These are phyloP conservation scores for Heliconius himera DNA, from an alignment of 1,140 invertebrate genomes.

Conservation along the genomic window DNA sequence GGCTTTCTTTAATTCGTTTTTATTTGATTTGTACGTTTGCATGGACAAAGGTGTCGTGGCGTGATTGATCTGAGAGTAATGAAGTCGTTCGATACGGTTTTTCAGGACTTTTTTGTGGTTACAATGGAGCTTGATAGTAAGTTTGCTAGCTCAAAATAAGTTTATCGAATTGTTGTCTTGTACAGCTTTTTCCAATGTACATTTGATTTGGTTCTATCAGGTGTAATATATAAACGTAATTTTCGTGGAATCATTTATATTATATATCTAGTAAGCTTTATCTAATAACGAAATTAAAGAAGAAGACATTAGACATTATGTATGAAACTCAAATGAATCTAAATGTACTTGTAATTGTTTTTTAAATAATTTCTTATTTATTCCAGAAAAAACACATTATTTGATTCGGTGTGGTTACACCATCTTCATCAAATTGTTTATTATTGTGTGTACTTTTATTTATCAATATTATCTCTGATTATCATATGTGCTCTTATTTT, in stretches of 20 bases:
- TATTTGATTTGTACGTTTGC: conserved; percentile 54
- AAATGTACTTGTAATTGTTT: too few species aligned
- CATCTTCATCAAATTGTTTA: too few species aligned
- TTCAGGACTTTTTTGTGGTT: conserved; percentile 53
- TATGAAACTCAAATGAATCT: too few species aligned
- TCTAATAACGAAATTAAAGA: too few species aligned
- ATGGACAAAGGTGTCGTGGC: conserved; percentile 57
- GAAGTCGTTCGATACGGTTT: conserved; percentile 48
- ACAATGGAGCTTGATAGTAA: conserved; percentile 65
- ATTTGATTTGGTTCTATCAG: background rate
- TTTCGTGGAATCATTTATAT: background rate
- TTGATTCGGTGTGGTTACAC: too few species aligned
- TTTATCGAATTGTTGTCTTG: background rate
- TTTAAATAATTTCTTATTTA: too few species aligned
- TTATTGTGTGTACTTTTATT: too few species aligned
- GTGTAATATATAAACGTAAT: background rate
- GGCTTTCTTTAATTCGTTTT: conserved; percentile 55
- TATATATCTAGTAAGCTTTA: too few species aligned
- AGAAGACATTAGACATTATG: too few species aligned
- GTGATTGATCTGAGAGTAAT: conserved; percentile 57
- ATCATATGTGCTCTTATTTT: too few species aligned
- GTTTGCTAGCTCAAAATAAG: conserved; percentile 47
- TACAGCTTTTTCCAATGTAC: background rate
- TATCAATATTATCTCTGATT: too few species aligned
- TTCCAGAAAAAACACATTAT: too few species aligned